These are phyloP conservation scores for Caerostris darwini DNA, from an alignment of 1,140 invertebrate species.

Conservation along the genomic window DNA sequence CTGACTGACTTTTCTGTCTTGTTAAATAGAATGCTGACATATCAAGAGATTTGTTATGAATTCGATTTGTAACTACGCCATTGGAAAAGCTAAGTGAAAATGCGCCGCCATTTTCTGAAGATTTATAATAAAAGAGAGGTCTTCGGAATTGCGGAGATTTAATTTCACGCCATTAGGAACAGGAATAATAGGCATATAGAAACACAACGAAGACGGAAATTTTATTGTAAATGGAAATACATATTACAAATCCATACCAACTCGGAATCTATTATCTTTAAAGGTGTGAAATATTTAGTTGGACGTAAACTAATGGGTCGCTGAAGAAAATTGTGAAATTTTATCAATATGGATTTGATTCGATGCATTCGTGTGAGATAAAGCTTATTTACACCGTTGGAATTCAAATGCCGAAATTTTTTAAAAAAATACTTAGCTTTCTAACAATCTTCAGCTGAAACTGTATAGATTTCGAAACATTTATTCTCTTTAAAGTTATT, in stretches of 20 bases:
- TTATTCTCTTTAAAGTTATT: no score
- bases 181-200: not conserved
- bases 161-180: constrained; percentile 26
- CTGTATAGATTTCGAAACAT: no score
- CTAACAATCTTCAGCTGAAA: no score
- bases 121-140: not conserved
- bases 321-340: not conserved
- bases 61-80: not conserved
- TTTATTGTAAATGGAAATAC: not conserved
- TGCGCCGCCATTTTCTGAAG: not conserved
- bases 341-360: not conserved
- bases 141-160: not conserved
- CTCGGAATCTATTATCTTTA: not conserved
- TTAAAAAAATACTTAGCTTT: no score
- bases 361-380: not conserved
- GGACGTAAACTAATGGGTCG: not conserved
- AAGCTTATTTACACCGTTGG: no score
- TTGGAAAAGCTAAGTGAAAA: not conserved
- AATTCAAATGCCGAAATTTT: no score
- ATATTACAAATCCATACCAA: not conserved
- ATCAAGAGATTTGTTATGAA: not conserved
- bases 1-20: constrained; percentile 27
- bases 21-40: not conserved
- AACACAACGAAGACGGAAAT: not conserved
- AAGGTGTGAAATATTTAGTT: not conserved